Evolutionary conservation across 2,888 invertebrate species (phyloP), one percentile per base, ranked within the genome.

Genomic region (Dolichomitus sp.): DNA sequence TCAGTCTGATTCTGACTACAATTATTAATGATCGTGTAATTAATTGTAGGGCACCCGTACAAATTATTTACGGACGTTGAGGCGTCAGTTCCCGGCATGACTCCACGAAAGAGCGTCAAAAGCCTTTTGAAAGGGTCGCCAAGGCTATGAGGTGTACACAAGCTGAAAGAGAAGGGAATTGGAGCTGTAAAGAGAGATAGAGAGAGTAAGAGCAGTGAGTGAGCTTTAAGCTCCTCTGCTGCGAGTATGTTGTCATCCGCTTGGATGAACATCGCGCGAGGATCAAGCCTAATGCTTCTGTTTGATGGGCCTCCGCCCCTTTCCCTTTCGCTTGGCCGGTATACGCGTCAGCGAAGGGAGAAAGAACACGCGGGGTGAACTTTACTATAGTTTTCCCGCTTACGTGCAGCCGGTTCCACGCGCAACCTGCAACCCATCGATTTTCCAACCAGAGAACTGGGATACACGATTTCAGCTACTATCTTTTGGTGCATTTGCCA

Each of bases 211-310:
- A 69, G 84, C 80, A 80, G 80, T 84, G 85, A 87, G 87, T 86
- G 87, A 89, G 89, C 88, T 92, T 90, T 90, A 90, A 92, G 91
- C 91, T 86, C 81, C 84, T 86, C 86, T 76, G 63, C 87, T 88
- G 87, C 88, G 93, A 93, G 93, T 92, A 92, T 91, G 93, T 93
- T 93, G 93, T 93, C 93, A 93, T 93, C 89, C 92, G 93, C 90
- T 91, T 83, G 92, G 92, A 88, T 93, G 93, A 93, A 91, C 93
- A 93, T 93, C 91, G 92, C 91, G 91, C 92, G 85, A 89, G 93
- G 93, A 93, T 93, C 91, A 93, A 91, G 91, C 91, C 88, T 93
- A 93, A 93, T 93, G 93, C 93, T 91, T 89, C 91, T 91, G 91
- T 92, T 92, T 90, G 92, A 92, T 91, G 93, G 90, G 88, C 87